phyloP scores from a whole-genome alignment of 1,140 invertebrate genomes.

The Saccostrea glomerata region DNA sequence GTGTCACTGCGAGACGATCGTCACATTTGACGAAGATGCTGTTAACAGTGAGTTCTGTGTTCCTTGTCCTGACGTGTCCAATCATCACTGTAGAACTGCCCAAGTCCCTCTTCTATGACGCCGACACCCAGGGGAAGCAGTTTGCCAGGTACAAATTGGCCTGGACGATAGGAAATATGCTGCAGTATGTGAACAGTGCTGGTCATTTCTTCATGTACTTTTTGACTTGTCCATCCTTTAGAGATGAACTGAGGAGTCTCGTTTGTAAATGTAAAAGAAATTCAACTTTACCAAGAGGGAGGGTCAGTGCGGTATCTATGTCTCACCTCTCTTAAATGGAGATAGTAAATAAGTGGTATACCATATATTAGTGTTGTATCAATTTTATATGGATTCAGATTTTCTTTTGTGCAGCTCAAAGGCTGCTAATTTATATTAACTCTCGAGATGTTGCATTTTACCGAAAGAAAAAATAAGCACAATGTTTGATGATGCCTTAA shows the following conservation, averaged over 20 bases:
- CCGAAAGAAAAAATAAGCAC: too few species aligned
- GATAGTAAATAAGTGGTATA: background rate
- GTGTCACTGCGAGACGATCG: conserved; percentile 3
- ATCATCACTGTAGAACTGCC: conserved; percentile 68
- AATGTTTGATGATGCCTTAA: too few species aligned
- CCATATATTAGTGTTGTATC: too few species aligned
- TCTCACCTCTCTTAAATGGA: background rate
- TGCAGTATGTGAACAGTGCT: conserved; percentile 73
- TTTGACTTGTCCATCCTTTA: conserved; percentile 69
- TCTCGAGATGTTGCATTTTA: too few species aligned
- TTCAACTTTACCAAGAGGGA: background rate
- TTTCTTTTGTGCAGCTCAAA: too few species aligned
- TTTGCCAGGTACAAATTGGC: conserved; percentile 60
- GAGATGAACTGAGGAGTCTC: conserved; percentile 50
- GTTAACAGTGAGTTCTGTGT: conserved; percentile 67
- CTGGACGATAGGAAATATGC: conserved; percentile 71
- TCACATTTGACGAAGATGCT: conserved; percentile 69
- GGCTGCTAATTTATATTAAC: too few species aligned
- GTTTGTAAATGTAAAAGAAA: conserved; percentile 1
- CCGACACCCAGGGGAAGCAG: background rate
- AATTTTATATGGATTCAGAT: too few species aligned
- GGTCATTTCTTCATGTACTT: conserved; percentile 75
- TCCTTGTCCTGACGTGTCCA: conserved; percentile 68
- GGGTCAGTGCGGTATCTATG: background rate
- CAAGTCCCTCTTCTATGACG: conserved; percentile 48